A percentile compares a stretch with the other conserved stretches of the same genome.
These are phyloP conservation scores for Machimus rusticus DNA, from an alignment of 2,888 invertebrate genomes.

Conservation along the genomic window DNA sequence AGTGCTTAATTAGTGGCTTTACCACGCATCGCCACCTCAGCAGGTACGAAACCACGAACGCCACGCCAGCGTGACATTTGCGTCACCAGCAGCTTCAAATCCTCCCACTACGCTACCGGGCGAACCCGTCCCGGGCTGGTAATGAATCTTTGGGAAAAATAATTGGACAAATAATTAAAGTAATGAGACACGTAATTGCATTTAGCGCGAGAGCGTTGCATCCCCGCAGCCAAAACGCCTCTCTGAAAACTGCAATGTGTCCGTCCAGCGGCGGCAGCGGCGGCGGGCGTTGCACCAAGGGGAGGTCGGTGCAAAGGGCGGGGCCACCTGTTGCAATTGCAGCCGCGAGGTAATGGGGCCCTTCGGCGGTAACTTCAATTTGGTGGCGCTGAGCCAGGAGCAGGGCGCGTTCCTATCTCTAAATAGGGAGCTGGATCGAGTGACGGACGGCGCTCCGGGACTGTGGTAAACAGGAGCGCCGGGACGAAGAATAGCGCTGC, in stretches of 20 bases:
- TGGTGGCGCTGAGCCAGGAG: background rate
- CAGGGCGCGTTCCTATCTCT: background rate
- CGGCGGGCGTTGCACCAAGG: background rate
- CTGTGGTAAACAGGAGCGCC: background rate
- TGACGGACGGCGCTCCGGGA: background rate
- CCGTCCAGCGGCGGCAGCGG: background rate
- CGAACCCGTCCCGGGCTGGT: background rate
- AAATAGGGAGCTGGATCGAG: background rate
- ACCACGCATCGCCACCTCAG: background rate
- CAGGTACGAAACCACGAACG: background rate
- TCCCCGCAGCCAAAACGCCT: background rate
- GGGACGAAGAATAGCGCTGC: background rate
- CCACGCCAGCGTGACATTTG: background rate
- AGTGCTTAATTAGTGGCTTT: background rate
- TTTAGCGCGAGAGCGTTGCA: background rate
- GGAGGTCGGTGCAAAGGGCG: background rate
- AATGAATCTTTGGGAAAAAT: background rate
- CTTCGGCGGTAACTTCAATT: background rate
- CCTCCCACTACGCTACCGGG: background rate
- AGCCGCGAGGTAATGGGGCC: background rate
- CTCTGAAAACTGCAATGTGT: background rate
- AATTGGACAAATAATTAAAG: background rate
- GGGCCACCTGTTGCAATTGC: background rate
- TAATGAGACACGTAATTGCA: background rate
- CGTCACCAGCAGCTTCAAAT: background rate